phyloP scores from a whole-genome alignment of 1,140 invertebrate species.

The Sminthurides bifidus region DNA sequence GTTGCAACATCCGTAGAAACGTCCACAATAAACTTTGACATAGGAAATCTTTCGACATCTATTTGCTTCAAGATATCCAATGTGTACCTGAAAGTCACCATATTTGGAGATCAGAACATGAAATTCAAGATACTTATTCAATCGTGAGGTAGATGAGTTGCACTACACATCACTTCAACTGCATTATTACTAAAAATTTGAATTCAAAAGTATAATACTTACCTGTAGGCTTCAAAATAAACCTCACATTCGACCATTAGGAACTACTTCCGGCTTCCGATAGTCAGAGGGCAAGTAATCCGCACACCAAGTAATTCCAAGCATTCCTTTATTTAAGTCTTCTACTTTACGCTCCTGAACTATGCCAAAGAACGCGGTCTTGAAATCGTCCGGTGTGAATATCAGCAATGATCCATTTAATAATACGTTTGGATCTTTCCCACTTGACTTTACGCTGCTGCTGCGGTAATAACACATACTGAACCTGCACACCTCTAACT shows the following conservation, averaged over 20 bases:
- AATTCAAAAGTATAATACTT: slow-evolving; percentile 32
- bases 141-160: background rate
- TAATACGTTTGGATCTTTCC: slow-evolving; percentile 45
- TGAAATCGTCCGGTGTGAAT: slow-evolving; percentile 54
- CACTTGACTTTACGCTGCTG: slow-evolving; percentile 28
- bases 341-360: slow-evolving; percentile 45
- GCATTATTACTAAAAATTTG: background rate
- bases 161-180: background rate
- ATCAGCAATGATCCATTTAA: slow-evolving; percentile 60
- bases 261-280: slow-evolving; percentile 32
- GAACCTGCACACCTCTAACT: background rate
- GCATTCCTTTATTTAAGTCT: slow-evolving; percentile 1
- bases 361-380: slow-evolving; percentile 51
- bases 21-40: slow-evolving; percentile 49
- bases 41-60: slow-evolving; percentile 43
- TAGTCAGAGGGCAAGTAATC: slow-evolving; percentile 2
- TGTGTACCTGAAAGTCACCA: slow-evolving; percentile 31
- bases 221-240: slow-evolving; percentile 55
- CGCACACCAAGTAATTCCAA: slow-evolving; percentile 6
- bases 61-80: slow-evolving; percentile 48
- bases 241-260: slow-evolving; percentile 52
- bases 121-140: background rate
- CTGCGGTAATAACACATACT: background rate
- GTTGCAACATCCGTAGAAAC: slow-evolving; percentile 35
- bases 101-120: background rate